Percentiles rank a stretch among this genome's conserved stretches.
Conservation (phyloP, 2,888 invertebrate species). For the Trichopoda pennipes region DNA sequence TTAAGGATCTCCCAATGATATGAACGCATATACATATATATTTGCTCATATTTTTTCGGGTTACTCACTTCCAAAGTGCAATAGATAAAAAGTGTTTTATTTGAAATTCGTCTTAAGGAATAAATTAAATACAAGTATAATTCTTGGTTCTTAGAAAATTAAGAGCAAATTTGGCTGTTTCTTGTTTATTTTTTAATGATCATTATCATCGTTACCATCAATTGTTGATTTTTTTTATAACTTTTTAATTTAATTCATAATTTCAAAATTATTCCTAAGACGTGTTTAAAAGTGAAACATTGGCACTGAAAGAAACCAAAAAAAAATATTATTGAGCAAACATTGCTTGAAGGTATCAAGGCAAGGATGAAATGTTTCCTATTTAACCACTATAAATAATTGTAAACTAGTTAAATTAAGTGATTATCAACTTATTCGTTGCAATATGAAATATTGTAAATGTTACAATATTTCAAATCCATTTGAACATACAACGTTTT, state of each 20-base stretch:
- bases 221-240: neutral
- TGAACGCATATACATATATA: neutral
- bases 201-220: neutral
- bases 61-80: conserved; percentile 19
- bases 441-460: conserved; percentile 37
- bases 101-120: conserved; percentile 3
- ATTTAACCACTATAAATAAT: conserved; percentile 30
- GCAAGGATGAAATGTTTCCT: conserved; percentile 35
- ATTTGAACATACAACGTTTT: conserved; percentile 6
- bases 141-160: neutral
- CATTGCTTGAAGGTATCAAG: conserved; percentile 55
- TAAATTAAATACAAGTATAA: conserved; percentile 2
- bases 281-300: neutral
- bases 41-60: conserved; percentile 30
- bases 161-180: neutral
- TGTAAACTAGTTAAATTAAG: conserved; percentile 44
- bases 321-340: conserved; percentile 30
- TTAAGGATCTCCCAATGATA: conserved; percentile 21
- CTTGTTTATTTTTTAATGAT: neutral
- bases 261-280: neutral
- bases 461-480: conserved; percentile 37
- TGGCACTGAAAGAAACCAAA: conserved; percentile 16
- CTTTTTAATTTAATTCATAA: neutral
- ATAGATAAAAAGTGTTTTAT: neutral
- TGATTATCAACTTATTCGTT: conserved; percentile 22